Evolutionary conservation across 2,888 invertebrate species (phyloP), one percentile per base, ranked within the genome.

Genomic region (Crematogaster levior): DNA sequence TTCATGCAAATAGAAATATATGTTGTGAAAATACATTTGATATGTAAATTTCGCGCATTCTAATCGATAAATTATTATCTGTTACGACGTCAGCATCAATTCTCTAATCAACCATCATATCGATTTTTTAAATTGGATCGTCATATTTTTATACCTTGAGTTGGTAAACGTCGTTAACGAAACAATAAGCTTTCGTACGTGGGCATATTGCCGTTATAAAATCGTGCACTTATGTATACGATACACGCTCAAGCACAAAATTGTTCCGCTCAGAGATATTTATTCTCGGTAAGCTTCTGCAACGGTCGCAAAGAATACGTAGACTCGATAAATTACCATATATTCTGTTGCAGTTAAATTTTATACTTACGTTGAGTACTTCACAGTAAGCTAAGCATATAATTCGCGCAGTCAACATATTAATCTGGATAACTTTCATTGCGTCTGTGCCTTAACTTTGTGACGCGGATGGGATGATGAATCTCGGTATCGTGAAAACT

Each of bases 101-200:
- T 77, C 7, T 30, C 4, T 40, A 30, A 56, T 68, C 34, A 30
- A 3, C 15, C 12, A 9, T 51, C 1, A 18, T 9, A 34, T 27
- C 2, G 0, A 3, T 27, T 53, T 1, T 15, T 18, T 9, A 46
- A 56, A 24, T 27, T 70, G 18, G 12, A 18, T n/a, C n/a, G 10
- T 65, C 18, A 18, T 40, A 0, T 6, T n/a, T 15, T 34, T 21
- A 1, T 53, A 5, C 34, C 34, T 34, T 34, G 24, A 27, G 37
- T 12, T 51, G 34, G 24, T 75, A 65, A 48, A 65, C 30, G 30
- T n/a, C 18, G 24, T 51, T 51, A 40, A 75, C 37, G 60, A 75
- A 65, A 65, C 37, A 70, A 24, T 53, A 70, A 53, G 34, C 34
- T 30, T 3, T 43, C n/a, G 27, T 27, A n/a, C 18, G 18, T 27